phyloP scores from a whole-genome alignment of 2,797 vertebrate genomes.

The Hydrocynus forskahlii region DNA sequence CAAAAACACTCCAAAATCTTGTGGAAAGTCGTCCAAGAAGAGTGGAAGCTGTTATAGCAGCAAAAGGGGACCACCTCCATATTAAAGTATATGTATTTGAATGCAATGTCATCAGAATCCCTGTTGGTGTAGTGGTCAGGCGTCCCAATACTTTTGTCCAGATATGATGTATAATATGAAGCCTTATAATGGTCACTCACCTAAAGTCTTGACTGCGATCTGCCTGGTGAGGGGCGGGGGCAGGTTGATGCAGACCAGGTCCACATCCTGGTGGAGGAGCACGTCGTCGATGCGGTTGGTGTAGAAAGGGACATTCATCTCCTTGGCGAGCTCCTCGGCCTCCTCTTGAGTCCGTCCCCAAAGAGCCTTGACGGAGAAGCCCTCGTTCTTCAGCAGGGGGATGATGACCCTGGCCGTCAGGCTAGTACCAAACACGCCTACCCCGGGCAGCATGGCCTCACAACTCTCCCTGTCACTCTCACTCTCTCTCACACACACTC shows the following conservation, averaged over 20 bases:
- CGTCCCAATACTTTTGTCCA: no score
- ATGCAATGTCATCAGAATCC: no score
- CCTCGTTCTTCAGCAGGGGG: slow-evolving; percentile 93
- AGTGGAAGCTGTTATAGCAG: no score
- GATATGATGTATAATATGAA: background rate
- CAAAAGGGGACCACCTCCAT: no score
- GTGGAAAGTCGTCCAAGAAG: no score
- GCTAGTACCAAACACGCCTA: slow-evolving; percentile 97
- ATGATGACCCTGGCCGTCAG: slow-evolving; percentile 94
- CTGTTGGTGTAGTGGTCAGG: no score
- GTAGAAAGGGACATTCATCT: slow-evolving; percentile 97
- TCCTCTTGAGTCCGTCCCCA: slow-evolving; percentile 97
- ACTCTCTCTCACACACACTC: slow-evolving; percentile 35
- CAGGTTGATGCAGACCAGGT: slow-evolving; percentile 96
- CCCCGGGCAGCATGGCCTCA: slow-evolving; percentile 91
- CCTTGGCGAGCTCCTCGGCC: slow-evolving; percentile 96
- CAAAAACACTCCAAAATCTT: no score
- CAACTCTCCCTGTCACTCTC: slow-evolving; percentile 35
- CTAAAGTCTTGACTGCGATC: slow-evolving; percentile 96
- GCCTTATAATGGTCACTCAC: slow-evolving; percentile 75
- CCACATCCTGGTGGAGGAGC: slow-evolving; percentile 95
- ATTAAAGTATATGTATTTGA: no score
- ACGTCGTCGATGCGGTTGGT: slow-evolving; percentile 98
- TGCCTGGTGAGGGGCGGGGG: slow-evolving; percentile 94
- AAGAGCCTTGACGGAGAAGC: slow-evolving; percentile 93